phyloP scores from a whole-genome alignment of 2,888 invertebrate genomes.

The Charanyca ferruginea region DNA sequence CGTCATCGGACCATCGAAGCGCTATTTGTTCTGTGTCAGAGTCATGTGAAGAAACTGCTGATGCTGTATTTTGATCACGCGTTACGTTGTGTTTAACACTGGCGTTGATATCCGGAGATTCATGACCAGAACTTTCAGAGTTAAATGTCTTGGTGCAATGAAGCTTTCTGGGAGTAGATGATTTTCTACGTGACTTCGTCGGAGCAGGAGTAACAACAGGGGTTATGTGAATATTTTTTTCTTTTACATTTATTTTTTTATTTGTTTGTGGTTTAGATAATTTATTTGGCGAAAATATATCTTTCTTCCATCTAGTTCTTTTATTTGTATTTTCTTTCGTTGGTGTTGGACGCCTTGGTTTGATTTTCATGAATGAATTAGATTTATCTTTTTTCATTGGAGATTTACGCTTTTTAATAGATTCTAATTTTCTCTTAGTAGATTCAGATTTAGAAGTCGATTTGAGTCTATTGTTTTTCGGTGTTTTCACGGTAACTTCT shows the following conservation, averaged over 20 bases:
- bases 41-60: constrained; percentile 68
- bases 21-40: constrained; percentile 81
- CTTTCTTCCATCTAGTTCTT: constrained; percentile 69
- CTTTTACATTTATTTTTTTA: constrained; percentile 72
- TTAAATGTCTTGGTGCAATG: constrained; percentile 81
- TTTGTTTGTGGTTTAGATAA: constrained; percentile 60
- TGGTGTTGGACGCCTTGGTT: constrained; percentile 80
- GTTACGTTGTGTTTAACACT: constrained; percentile 58
- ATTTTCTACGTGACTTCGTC: constrained; percentile 87
- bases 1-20: constrained; percentile 85
- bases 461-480: constrained; percentile 65
- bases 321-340: constrained; percentile 72
- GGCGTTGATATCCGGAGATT: constrained; percentile 72
- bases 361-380: constrained; percentile 84
- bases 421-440: constrained; percentile 57
- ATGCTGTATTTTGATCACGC: constrained; percentile 53
- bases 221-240: constrained; percentile 63
- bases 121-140: constrained; percentile 76
- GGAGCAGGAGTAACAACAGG: constrained; percentile 68
- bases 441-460: constrained; percentile 40
- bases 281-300: constrained; percentile 57
- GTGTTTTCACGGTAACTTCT: constrained; percentile 56
- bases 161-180: constrained; percentile 88
- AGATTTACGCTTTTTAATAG: constrained; percentile 74
- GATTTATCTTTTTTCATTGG: constrained; percentile 76